Evolutionary conservation across 2,888 invertebrate species (phyloP).

Genomic region (Drosophila mimetica): DNA sequence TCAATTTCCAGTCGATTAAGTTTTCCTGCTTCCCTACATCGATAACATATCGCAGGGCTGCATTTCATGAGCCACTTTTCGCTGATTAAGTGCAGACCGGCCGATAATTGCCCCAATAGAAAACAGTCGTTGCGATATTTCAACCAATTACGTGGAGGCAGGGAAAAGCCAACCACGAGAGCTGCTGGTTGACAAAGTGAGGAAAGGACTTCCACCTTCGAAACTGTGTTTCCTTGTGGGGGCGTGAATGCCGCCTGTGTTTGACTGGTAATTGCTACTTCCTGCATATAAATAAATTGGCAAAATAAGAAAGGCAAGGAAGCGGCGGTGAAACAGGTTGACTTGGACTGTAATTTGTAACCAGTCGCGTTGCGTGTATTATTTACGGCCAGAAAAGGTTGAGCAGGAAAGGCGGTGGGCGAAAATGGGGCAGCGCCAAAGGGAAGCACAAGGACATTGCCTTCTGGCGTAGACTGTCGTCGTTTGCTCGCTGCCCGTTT

Average conservation of each 20-base stretch:
- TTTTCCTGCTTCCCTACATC: not conserved
- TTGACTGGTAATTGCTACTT: constrained; percentile 69
- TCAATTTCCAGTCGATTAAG: not conserved
- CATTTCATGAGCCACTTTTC: constrained; percentile 13
- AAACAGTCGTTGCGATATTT: constrained; percentile 33
- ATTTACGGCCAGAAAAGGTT: constrained; percentile 60
- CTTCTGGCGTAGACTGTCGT: constrained; percentile 63
- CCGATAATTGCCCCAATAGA: constrained; percentile 41
- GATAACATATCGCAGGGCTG: constrained; percentile 6
- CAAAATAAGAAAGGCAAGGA: constrained; percentile 39
- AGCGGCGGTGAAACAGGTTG: constrained; percentile 45
- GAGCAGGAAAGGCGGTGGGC: not conserved
- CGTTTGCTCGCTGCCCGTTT: constrained; percentile 45
- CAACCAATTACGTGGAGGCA: constrained; percentile 37
- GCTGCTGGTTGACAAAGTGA: constrained; percentile 40
- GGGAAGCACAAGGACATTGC: constrained; percentile 57
- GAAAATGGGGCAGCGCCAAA: not conserved
- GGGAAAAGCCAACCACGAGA: constrained; percentile 30
- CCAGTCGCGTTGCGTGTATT: constrained; percentile 75
- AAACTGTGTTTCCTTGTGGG: constrained; percentile 11
- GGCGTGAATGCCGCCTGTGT: constrained; percentile 36
- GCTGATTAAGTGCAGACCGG: constrained; percentile 38
- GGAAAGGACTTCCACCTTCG: constrained; percentile 12
- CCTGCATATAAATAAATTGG: constrained; percentile 62
- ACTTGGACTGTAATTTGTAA: constrained; percentile 73